Percentiles rank a stretch among this genome's conserved stretches.
Evolutionary conservation across 1,140 invertebrate species (phyloP).

Genomic region (Stegodyphus mimosarum): DNA sequence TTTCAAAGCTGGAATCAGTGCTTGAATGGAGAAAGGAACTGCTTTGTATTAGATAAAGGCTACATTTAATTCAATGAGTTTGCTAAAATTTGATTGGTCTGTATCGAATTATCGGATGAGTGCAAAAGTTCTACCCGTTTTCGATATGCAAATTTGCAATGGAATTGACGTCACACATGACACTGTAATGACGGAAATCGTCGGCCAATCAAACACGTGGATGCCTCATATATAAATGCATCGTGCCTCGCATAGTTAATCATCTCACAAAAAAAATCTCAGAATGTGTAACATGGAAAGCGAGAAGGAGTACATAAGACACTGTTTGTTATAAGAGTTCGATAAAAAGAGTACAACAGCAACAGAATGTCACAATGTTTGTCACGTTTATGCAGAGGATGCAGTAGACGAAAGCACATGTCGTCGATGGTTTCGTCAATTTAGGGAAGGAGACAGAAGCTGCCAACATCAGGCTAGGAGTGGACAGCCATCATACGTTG

Average conservation of each 20-base stretch:
- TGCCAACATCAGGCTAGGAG: conserved; percentile 9
- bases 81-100: no score
- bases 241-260: conserved; percentile 1
- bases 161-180: no score
- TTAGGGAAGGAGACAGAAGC: conserved; percentile 8
- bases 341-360: not conserved
- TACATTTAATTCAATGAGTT: no score
- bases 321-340: conserved; percentile 6
- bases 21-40: no score
- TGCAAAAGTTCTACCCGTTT: no score
- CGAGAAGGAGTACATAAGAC: conserved; percentile 9
- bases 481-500: conserved; percentile 8
- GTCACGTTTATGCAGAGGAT: not conserved
- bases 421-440: conserved; percentile 14
- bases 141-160: no score
- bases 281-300: not conserved
- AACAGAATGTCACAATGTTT: not conserved
- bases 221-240: conserved; percentile 9
- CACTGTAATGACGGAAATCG: conserved; percentile 2
- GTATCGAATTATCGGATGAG: no score
- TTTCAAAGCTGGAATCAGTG: no score
- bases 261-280: not conserved
- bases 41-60: no score
- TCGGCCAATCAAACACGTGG: not conserved
- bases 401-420: conserved; percentile 7